Evolutionary conservation across 2,888 invertebrate genomes (phyloP).

Genomic region (Apamea monoglypha): DNA sequence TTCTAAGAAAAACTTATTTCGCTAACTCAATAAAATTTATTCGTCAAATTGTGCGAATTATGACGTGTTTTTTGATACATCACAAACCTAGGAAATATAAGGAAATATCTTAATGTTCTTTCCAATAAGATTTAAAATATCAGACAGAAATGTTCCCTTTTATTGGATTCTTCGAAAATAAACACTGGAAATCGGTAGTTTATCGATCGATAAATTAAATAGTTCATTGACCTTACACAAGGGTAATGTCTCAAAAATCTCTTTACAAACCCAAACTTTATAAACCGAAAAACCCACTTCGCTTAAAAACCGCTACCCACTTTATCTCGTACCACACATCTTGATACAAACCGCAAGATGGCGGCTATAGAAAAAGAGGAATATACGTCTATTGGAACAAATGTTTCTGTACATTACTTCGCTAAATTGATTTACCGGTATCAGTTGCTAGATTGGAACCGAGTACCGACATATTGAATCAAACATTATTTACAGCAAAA

Average conservation of each 20-base stretch:
- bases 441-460: constrained; percentile 64
- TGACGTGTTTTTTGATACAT: background rate
- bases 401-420: constrained; percentile 76
- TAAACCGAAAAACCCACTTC: background rate
- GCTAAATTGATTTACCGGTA: constrained; percentile 72
- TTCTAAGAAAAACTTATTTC: background rate
- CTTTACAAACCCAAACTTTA: background rate
- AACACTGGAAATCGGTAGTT: background rate
- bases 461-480: constrained; percentile 64
- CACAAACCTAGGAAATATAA: background rate
- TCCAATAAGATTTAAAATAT: background rate
- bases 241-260: background rate
- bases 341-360: constrained; percentile 65
- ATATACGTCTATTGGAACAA: constrained; percentile 75
- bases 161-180: background rate
- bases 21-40: background rate
- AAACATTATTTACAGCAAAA: constrained; percentile 61
- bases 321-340: constrained; percentile 28
- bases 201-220: background rate
- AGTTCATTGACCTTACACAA: background rate
- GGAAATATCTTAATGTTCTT: background rate
- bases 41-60: background rate
- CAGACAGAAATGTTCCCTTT: too few relatives aligned
- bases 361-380: constrained; percentile 63
- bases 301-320: background rate